Evolutionary conservation across 1,140 invertebrate genomes (phyloP).

Genomic region (Rhagoletis zephyria): DNA sequence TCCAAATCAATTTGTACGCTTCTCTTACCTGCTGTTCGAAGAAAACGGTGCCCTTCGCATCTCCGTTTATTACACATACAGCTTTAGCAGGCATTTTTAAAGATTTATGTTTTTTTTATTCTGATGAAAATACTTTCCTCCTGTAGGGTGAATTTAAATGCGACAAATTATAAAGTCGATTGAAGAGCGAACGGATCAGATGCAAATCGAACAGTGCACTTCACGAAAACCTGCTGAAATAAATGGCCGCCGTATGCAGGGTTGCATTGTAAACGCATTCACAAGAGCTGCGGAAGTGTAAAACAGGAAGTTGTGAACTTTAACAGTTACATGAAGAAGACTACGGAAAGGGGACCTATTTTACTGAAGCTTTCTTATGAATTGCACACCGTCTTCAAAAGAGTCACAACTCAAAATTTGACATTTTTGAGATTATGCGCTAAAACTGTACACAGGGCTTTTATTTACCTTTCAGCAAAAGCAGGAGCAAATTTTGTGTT

Average conservation of each 20-base stretch:
- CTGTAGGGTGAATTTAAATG: neutral
- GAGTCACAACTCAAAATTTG: too few relatives aligned
- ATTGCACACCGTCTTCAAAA: too few relatives aligned
- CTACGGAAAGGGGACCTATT: too few relatives aligned
- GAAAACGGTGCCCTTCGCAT: slow-evolving; percentile 85
- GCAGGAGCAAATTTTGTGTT: too few relatives aligned
- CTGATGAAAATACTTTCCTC: neutral
- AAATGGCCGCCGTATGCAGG: neutral
- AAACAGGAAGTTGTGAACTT: neutral
- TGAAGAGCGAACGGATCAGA: neutral
- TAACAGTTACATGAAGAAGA: neutral
- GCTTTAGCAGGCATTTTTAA: slow-evolving; percentile 79
- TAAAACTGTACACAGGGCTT: too few relatives aligned
- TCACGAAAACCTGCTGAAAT: slow-evolving; percentile 8
- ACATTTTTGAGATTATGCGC: too few relatives aligned
- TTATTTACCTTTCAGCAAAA: too few relatives aligned
- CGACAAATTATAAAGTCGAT: slow-evolving; percentile 17
- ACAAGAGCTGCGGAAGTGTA: neutral
- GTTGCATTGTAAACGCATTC: slow-evolving; percentile 11
- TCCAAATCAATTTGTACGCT: neutral
- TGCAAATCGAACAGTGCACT: slow-evolving; percentile 7
- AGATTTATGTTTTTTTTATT: slow-evolving; percentile 1
- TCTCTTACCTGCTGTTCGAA: slow-evolving; percentile 83
- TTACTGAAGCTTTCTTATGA: too few relatives aligned
- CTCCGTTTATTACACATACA: slow-evolving; percentile 88